Percentiles rank a stretch among this genome's conserved stretches.
phyloP scores from a whole-genome alignment of 2,888 invertebrate species.

The Fabriciana adippe region DNA sequence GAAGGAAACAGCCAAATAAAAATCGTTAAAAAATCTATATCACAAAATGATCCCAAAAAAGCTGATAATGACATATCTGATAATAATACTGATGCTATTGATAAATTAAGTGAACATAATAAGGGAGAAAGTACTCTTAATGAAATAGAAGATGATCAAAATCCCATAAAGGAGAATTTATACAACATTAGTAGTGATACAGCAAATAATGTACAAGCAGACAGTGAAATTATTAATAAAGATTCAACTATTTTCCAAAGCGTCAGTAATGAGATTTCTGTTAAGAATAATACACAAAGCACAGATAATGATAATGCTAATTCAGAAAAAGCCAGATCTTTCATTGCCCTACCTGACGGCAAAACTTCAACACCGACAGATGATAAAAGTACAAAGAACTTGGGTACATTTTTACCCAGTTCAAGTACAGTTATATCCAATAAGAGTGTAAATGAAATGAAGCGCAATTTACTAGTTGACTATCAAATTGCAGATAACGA shows the following conservation, averaged over 20 bases:
- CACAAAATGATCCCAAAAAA: constrained; percentile 31
- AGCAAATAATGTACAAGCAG: neutral
- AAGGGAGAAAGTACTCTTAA: neutral
- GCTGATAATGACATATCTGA: constrained; percentile 35
- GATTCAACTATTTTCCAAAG: neutral
- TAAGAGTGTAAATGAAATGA: neutral
- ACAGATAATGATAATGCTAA: neutral
- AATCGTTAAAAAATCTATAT: constrained; percentile 60
- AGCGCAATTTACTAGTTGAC: neutral
- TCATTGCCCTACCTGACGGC: neutral
- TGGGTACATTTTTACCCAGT: neutral
- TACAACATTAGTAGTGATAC: neutral
- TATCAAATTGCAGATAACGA: constrained; percentile 14
- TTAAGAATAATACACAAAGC: neutral
- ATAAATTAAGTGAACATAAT: constrained; percentile 7
- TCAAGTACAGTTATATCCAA: neutral
- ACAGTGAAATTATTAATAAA: neutral
- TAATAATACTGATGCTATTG: constrained; percentile 26
- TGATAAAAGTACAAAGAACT: neutral
- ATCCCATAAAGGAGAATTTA: neutral
- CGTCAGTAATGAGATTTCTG: neutral
- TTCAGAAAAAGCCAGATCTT: neutral
- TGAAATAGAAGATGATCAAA: neutral
- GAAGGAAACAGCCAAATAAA: constrained; percentile 72
- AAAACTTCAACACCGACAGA: neutral